Conservation (phyloP, 2,113 vertebrate species). For the Ornithorhynchus anatinus region DNA sequence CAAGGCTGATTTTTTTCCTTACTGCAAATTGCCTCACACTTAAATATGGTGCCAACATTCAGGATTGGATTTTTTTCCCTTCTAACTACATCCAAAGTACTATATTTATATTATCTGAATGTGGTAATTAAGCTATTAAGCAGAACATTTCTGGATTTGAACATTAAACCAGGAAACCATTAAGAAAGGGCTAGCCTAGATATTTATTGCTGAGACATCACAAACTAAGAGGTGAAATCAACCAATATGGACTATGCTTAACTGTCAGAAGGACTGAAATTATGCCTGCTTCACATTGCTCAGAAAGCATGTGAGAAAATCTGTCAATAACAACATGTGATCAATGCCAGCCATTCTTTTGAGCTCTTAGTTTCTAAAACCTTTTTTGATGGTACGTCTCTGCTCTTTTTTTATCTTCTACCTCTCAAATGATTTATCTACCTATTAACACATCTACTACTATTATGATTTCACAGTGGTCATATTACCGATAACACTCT, state of each 20-base stretch:
- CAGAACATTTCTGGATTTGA: conserved; percentile 34
- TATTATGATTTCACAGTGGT: too few relatives aligned
- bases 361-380: too few relatives aligned
- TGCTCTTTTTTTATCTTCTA: too few relatives aligned
- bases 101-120: conserved; percentile 66
- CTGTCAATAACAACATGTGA: too few relatives aligned
- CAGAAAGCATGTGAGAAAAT: not conserved
- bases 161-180: conserved; percentile 14
- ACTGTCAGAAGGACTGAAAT: not conserved
- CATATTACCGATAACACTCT: too few relatives aligned
- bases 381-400: too few relatives aligned
- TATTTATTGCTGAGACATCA: conserved; percentile 18
- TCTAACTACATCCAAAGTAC: conserved; percentile 44
- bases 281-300: not conserved
- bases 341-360: too few relatives aligned
- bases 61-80: conserved; percentile 55
- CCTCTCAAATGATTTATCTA: too few relatives aligned
- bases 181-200: conserved; percentile 18
- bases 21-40: conserved; percentile 57
- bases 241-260: not conserved
- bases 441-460: too few relatives aligned
- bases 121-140: conserved; percentile 63
- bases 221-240: not conserved
- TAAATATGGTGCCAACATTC: conserved; percentile 43
- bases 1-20: conserved; percentile 50